Evolutionary conservation across 2,113 vertebrate species (phyloP).

Genomic region (Pangasianodon gigas): DNA sequence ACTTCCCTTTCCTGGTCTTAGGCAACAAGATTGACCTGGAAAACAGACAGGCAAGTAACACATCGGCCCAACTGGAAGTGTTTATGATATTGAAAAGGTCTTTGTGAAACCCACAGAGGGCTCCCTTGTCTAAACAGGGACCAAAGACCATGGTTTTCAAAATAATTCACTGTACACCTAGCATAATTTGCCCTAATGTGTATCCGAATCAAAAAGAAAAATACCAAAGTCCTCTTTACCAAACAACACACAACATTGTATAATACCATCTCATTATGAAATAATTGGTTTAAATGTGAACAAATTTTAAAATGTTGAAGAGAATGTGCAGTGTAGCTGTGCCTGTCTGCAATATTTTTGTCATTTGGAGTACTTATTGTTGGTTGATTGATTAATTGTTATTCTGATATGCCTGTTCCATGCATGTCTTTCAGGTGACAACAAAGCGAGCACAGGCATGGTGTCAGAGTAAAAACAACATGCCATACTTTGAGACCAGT

Average conservation of each 20-base stretch:
- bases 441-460: constrained; percentile 95
- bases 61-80: background rate
- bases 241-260: background rate
- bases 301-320: background rate
- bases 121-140: background rate
- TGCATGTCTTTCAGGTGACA: constrained; percentile 78
- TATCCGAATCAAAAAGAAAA: background rate
- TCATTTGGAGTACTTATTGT: background rate
- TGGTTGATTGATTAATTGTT: background rate
- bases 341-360: background rate
- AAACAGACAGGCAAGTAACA: constrained; percentile 89
- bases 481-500: constrained; percentile 97
- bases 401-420: background rate
- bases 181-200: background rate
- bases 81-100: background rate
- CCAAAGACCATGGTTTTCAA: background rate
- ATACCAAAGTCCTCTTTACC: background rate
- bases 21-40: constrained; percentile 98
- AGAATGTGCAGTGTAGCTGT: background rate
- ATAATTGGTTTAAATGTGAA: background rate
- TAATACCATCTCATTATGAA: background rate
- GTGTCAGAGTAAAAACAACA: constrained; percentile 99
- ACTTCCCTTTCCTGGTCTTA: constrained; percentile 94
- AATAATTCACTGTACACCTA: background rate
- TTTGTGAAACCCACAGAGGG: background rate